phyloP scores from a whole-genome alignment of 2,113 vertebrate genomes.

The Mandrillus leucophaeus region DNA sequence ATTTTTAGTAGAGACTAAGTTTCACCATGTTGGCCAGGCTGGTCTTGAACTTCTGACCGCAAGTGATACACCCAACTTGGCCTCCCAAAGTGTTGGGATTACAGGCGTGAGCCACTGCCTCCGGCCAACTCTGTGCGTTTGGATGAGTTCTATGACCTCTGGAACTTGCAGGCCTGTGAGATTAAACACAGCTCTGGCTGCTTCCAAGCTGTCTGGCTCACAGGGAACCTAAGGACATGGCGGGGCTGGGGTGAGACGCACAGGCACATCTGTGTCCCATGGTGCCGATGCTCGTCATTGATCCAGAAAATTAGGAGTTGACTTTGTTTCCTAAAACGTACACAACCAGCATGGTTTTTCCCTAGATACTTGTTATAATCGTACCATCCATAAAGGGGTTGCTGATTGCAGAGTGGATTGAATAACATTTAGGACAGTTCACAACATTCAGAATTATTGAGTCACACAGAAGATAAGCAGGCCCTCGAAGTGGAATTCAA shows the following conservation, averaged over 20 bases:
- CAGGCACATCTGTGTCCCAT: background rate
- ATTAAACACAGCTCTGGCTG: background rate
- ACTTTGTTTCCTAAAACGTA: background rate
- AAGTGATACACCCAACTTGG: too few relatives aligned
- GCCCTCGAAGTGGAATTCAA: background rate
- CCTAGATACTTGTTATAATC: background rate
- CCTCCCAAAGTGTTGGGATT: too few relatives aligned
- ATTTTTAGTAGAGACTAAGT: too few relatives aligned
- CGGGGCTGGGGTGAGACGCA: rapidly evolving
- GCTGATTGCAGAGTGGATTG: background rate
- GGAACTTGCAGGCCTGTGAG: background rate
- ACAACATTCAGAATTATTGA: background rate
- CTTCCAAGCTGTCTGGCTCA: background rate
- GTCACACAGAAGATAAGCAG: background rate
- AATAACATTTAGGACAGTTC: background rate
- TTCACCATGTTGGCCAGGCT: too few relatives aligned
- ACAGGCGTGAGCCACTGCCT: too few relatives aligned
- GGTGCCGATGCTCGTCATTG: background rate
- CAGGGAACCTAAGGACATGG: background rate
- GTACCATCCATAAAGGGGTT: background rate
- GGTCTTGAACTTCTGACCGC: too few relatives aligned
- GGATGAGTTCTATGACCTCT: background rate
- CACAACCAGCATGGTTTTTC: background rate
- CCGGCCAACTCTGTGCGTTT: background rate
- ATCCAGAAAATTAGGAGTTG: conserved; percentile 19